phyloP scores from a whole-genome alignment of 2,113 vertebrate genomes.

The Caretta caretta region DNA sequence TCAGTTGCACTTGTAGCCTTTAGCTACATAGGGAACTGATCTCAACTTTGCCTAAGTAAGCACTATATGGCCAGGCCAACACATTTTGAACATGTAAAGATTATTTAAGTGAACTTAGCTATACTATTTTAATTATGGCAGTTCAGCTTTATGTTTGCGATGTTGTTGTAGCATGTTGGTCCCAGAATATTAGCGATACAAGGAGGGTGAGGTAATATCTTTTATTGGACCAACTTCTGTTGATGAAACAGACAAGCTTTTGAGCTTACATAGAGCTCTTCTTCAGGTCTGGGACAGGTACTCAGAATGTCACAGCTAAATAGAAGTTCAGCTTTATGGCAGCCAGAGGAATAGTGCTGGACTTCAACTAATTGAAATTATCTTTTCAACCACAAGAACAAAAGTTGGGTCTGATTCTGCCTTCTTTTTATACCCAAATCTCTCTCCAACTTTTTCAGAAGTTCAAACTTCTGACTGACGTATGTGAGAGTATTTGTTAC shows the following conservation, averaged over 20 bases:
- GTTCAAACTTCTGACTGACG: background rate
- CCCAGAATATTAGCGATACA: background rate
- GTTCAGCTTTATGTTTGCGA: accelerated
- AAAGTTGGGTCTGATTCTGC: constrained; percentile 28
- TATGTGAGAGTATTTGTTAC: background rate
- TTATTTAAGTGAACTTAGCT: background rate
- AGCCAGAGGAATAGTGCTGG: background rate
- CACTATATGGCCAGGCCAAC: constrained; percentile 21
- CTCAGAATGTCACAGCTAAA: background rate
- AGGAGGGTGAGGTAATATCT: background rate
- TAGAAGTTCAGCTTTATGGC: background rate
- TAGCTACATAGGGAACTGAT: constrained; percentile 4
- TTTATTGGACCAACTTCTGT: background rate
- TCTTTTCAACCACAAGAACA: background rate
- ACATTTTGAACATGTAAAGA: background rate
- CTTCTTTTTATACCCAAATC: background rate
- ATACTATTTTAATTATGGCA: constrained; percentile 20
- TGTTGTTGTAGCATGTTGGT: background rate
- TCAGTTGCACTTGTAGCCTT: background rate
- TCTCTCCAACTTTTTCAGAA: background rate
- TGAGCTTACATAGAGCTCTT: background rate
- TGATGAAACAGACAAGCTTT: background rate
- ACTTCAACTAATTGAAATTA: constrained; percentile 6
- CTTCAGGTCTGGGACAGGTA: background rate
- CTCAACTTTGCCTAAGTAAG: constrained; percentile 44